phyloP scores from a whole-genome alignment of 2,113 vertebrate species.

The Chelonoidis abingdonii region DNA sequence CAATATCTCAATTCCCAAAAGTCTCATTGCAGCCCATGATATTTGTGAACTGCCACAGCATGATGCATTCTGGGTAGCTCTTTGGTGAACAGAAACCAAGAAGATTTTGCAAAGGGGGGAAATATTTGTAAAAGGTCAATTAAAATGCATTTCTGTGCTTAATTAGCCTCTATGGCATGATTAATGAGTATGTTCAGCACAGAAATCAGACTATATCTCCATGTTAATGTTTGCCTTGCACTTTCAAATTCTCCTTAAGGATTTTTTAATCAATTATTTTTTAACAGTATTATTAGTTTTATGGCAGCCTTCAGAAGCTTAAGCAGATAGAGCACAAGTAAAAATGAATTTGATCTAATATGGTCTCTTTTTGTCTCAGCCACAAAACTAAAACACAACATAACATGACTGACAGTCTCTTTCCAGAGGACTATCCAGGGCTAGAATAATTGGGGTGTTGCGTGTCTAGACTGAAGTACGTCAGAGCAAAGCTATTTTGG shows the following conservation, averaged over 20 bases:
- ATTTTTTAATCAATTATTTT: background rate
- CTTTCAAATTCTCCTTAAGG: background rate
- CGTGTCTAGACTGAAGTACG: constrained; percentile 61
- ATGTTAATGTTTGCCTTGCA: constrained; percentile 26
- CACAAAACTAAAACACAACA: background rate
- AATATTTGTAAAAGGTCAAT: constrained; percentile 42
- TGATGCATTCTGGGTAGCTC: background rate
- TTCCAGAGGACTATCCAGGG: constrained; percentile 57
- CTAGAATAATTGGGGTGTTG: constrained; percentile 64
- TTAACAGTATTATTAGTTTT: background rate
- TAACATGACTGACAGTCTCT: constrained; percentile 38
- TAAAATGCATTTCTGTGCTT: constrained; percentile 17
- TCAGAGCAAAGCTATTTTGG: constrained; percentile 60
- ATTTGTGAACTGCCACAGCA: background rate
- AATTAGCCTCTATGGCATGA: background rate
- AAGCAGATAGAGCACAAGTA: background rate
- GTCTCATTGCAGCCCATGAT: background rate
- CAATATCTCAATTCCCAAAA: fast-evolving
- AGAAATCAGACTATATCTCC: background rate
- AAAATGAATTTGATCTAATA: background rate
- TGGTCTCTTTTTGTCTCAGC: constrained; percentile 13
- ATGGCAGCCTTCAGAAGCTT: background rate
- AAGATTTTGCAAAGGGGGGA: background rate
- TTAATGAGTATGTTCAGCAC: constrained; percentile 3
- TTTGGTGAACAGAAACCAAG: background rate